Base-by-base conservation (phyloP, 1,140 invertebrate species). In the Polypedilum vanderplanki region DNA sequence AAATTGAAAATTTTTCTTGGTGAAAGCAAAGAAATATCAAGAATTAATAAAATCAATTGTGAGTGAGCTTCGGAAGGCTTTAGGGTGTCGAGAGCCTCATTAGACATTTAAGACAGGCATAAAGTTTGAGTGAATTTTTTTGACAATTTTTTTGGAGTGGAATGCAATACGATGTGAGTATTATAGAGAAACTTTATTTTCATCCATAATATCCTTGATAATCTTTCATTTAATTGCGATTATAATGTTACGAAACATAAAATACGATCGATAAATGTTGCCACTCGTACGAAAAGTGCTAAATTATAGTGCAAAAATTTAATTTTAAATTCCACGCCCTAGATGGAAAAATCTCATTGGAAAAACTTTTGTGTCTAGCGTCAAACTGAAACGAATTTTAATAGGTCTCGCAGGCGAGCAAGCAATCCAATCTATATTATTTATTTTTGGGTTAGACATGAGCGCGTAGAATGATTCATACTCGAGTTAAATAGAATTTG, bases 191-290 rank as follows among this genome's bases (percentile, higher is more conserved):
- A 18, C 20, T 70, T 8, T 0, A 70, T 57, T 15, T 46, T 46
- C 41, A 33, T 3, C 5, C 41, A 46, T 46, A 57, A 57, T 20
- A 70, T 70, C 65, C 65, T 70, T 70, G 9, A 57, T 70, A 70
- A 70, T 70, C 65, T 12, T 18, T 12, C 17, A 7, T 70, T 18
- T 20, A 70, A 70, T 20, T 70, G 65, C 65, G 17, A 70, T 70
- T 57, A 70, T 20, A 22, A 70, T 70, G 65, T 70, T 70, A 70
- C 65, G 65, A 70, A 70, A 70, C 65, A 70, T 22, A 70, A 70
- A 70, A 18, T 9, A 7, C 65, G 65, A 70, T 70, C 65, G 65
- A 70, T 70, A 70, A 70, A 70, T 8, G 65, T 70, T 22, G 17
- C 17, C 20, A 70, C 17, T 18, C 7, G 7, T 20, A 22, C 20